Evolutionary conservation across 2,797 vertebrate genomes (phyloP).

Genomic region (Sphaeramia orbicularis): DNA sequence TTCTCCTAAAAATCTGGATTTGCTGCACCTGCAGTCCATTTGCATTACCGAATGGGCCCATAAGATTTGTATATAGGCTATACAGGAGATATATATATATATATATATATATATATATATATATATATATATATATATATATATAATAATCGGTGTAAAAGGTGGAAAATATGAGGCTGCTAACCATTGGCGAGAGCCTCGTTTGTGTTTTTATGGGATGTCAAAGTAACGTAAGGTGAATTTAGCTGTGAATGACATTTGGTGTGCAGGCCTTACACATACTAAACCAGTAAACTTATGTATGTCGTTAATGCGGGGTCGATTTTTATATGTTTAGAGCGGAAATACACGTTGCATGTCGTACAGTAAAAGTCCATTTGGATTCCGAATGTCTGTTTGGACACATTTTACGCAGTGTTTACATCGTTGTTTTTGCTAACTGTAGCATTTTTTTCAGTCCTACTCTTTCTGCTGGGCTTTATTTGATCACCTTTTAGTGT

Average conservation of each 20-base stretch:
- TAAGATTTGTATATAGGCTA: not conserved
- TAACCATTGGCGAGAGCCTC: not conserved
- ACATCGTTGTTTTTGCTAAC: not conserved
- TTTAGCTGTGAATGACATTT: not conserved
- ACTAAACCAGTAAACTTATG: not conserved
- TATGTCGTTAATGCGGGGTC: not conserved
- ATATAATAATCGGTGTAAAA: not conserved
- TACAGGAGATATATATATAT: no score
- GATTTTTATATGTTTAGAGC: not conserved
- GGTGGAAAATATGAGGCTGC: no score
- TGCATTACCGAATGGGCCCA: not conserved
- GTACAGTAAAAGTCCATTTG: constrained; percentile 1
- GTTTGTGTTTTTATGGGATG: not conserved
- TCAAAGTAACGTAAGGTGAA: not conserved
- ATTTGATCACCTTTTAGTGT: not conserved
- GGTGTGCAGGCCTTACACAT: not conserved
- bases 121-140: no score
- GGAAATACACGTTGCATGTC: constrained; percentile 11
- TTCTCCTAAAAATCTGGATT: no score
- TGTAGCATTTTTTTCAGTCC: not conserved
- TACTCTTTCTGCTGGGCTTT: not conserved
- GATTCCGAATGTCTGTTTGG: not conserved
- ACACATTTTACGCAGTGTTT: not conserved
- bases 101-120: no score
- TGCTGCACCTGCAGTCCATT: no score